phyloP scores from a whole-genome alignment of 2,888 invertebrate genomes.

The Apeira syringaria region DNA sequence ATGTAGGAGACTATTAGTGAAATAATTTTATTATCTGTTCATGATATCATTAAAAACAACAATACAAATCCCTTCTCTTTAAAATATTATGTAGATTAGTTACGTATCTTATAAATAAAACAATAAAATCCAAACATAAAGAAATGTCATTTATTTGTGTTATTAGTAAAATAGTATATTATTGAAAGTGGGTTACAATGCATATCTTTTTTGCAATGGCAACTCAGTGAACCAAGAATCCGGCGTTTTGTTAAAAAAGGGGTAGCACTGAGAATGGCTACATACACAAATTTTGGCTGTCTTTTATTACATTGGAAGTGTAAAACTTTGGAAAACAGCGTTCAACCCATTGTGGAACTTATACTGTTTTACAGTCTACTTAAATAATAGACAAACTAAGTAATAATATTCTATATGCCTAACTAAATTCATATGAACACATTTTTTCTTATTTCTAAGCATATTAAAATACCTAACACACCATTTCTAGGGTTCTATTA shows the following conservation, averaged over 20 bases:
- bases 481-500: constrained; percentile 56
- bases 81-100: too few relatives aligned
- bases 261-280: too few relatives aligned
- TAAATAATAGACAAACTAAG: constrained; percentile 66
- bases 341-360: constrained; percentile 42
- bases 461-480: constrained; percentile 57
- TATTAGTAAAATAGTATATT: constrained; percentile 37
- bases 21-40: too few relatives aligned
- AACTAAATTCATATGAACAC: constrained; percentile 83
- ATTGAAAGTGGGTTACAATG: constrained; percentile 24
- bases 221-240: too few relatives aligned
- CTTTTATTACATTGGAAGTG: constrained; percentile 35
- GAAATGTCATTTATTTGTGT: constrained; percentile 63
- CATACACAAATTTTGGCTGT: constrained; percentile 36
- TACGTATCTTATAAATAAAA: too few relatives aligned
- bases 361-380: constrained; percentile 78
- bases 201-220: constrained; percentile 30
- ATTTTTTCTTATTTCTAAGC: constrained; percentile 77
- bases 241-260: too few relatives aligned
- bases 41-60: too few relatives aligned
- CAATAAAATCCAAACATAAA: constrained; percentile 55
- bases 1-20: too few relatives aligned
- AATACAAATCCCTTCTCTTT: too few relatives aligned
- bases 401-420: constrained; percentile 54
- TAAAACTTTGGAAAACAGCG: constrained; percentile 34